Evolutionary conservation across 2,113 vertebrate species (phyloP), one percentile per base, ranked within the genome.

Genomic region (Clarias batrachus): DNA sequence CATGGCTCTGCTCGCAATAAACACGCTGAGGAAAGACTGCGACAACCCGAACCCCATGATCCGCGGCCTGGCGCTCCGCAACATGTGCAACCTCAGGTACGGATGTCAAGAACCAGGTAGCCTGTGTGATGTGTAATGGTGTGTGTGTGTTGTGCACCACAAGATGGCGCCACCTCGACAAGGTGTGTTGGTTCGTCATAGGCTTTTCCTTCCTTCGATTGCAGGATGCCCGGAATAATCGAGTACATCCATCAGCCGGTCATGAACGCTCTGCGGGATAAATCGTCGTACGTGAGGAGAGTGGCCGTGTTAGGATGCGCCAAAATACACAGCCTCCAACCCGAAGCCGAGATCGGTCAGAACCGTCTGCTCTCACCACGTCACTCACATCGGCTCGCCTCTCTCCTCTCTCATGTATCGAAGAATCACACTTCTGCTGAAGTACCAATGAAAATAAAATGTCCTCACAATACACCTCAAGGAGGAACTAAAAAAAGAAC

Each of bases 231-330:
- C 33, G 96, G 97, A 7, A 93, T 99, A 52, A 94, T 95, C 76
- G 97, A 99, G 87, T 99, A 99, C 83, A 94, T 98, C 90, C 96
- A 96, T 90, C 97, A 98, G 92, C 98, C 98, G 3, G 89, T 99
- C 37, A 93, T 95, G 37, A 95, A 71, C 8, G 97, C 97, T 27
- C 94, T 99, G 77, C 94, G 95, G 89, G 98, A 99, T 92, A 96
- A 96, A 89, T 97, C 98, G 0, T 97, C 97, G 5, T 99, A 97
- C 74, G 97, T 99, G 48, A 94, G 98, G 9, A 95, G 98, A 70
- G 97, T 95, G 8, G 97, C 98, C 0, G 97, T 99, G 57, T 96
- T 99, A 0, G 98, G 97, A 87, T 99, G 97, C 88, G 97, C 98
- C 84, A 98, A 97, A 92, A 94, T 99, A 89, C 93, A 97, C 91